Evolutionary conservation across 2,113 vertebrate genomes (phyloP).

Genomic region (Acrocephalus kingi): DNA sequence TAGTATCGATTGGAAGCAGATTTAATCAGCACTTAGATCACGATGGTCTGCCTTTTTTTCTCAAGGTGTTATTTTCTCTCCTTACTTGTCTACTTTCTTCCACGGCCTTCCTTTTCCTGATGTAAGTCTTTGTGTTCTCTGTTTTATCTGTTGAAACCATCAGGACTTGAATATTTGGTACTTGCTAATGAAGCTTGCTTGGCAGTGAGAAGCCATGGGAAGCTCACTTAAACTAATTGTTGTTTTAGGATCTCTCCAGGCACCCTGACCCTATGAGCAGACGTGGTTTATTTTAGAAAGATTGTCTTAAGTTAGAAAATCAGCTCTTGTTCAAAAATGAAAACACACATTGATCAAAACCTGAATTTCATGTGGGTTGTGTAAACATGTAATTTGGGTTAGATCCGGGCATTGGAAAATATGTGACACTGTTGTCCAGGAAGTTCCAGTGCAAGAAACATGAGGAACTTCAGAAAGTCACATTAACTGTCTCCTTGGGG

Average conservation of each 20-base stretch:
- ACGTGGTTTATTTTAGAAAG: constrained; percentile 8
- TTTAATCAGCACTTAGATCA: background rate
- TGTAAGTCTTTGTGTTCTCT: background rate
- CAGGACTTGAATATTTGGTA: background rate
- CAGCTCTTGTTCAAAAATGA: background rate
- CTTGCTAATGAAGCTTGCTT: constrained; percentile 10
- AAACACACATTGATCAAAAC: constrained; percentile 2
- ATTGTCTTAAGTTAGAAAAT: background rate
- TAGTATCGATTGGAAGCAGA: background rate
- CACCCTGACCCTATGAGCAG: background rate
- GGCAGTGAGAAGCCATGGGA: background rate
- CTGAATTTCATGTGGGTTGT: background rate
- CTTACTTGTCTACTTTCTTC: background rate
- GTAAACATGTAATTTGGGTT: constrained; percentile 15
- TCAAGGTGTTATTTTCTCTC: background rate
- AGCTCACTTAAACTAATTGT: background rate
- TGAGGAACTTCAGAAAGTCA: constrained; percentile 22
- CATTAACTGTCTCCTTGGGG: background rate
- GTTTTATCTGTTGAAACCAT: constrained; percentile 7
- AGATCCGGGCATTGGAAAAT: background rate
- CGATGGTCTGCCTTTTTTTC: background rate
- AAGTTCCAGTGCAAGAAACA: background rate
- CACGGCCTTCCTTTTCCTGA: background rate
- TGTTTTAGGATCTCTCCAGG: background rate
- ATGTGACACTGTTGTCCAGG: background rate